Base-by-base conservation (phyloP, 2,888 invertebrate species). In the Bruchidius siliquastri region DNA sequence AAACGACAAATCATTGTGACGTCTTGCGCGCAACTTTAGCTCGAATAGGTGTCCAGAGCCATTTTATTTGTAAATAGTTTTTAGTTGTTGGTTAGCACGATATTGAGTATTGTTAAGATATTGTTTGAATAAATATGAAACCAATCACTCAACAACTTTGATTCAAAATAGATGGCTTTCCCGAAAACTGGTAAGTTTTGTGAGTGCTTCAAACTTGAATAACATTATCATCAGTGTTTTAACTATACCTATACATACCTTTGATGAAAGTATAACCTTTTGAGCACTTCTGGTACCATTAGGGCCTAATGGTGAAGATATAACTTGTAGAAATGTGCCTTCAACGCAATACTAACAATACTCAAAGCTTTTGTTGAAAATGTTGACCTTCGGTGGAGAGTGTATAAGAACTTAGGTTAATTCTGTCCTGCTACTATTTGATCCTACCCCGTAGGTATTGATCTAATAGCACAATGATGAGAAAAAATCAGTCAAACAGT, bases 301-400 rank as follows among this genome's bases (percentile, higher is more conserved):
- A 49, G 26, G 49, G 49, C 13, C 18, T 49, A 13, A 13, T 49
- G 49, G 49, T 49, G 49, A 13, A 13, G 13, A 49, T 49, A 49
- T 49, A 49, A 49, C 49, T 49, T 49, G 49, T 49, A 49, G 13
- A 49, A 8, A 4, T 13, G 49, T 13, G 49, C 49, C 49, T 13
- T 8, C 21, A 68, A 68, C 21, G 83, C 84, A 83, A 83, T 84
- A 84, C 85, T 85, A 85, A 85, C 83, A 84, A 83, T 85, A 84
- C 84, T 84, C 84, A 83, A 76, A 71, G 78, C 71, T 69, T 72
- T 2, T 72, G 21, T 68, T 4, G 13, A 13, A 68, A 6, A 68
- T 68, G 18, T 68, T 21, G 68, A 10, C 70, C 1, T 49, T 49
- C 13, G 49, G 1, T 26, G 8, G 26, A 26, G 26, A 26, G 26